These are phyloP conservation scores for Lasioglossum malachurum DNA, from an alignment of 2,888 invertebrate genomes.

Conservation along the genomic window DNA sequence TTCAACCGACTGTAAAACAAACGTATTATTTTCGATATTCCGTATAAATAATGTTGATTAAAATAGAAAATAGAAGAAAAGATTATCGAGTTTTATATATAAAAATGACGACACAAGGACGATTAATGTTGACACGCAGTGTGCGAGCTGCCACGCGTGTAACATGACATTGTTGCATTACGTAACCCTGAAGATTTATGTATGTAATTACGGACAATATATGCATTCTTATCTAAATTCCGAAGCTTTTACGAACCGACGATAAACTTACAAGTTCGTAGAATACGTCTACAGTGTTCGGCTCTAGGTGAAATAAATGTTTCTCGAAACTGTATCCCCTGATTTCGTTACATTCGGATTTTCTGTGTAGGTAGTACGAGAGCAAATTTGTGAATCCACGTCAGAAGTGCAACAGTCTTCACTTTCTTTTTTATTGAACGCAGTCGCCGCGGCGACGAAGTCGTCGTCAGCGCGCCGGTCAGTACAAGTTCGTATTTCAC, in stretches of 20 bases:
- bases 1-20: too few species aligned
- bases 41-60: not conserved
- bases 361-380: too few species aligned
- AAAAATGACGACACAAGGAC: not conserved
- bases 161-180: not conserved
- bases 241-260: not conserved
- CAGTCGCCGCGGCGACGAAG: not conserved
- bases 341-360: too few species aligned
- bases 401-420: not conserved
- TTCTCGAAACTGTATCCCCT: too few species aligned
- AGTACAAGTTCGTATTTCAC: not conserved
- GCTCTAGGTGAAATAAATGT: too few species aligned
- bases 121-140: not conserved
- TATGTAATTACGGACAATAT: not conserved
- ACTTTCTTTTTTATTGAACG: not conserved
- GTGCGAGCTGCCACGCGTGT: not conserved
- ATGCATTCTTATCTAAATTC: not conserved
- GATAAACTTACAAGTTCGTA: not conserved
- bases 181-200: not conserved
- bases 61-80: not conserved
- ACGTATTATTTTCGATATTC: not conserved
- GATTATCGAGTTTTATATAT: not conserved
- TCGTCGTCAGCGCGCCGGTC: not conserved
- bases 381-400: too few species aligned
- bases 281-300: not conserved